A percentile compares a stretch with the other conserved stretches of the same genome.
These are phyloP conservation scores for Epinephelus moara DNA, from an alignment of 2,113 vertebrate genomes.

Conservation along the genomic window DNA sequence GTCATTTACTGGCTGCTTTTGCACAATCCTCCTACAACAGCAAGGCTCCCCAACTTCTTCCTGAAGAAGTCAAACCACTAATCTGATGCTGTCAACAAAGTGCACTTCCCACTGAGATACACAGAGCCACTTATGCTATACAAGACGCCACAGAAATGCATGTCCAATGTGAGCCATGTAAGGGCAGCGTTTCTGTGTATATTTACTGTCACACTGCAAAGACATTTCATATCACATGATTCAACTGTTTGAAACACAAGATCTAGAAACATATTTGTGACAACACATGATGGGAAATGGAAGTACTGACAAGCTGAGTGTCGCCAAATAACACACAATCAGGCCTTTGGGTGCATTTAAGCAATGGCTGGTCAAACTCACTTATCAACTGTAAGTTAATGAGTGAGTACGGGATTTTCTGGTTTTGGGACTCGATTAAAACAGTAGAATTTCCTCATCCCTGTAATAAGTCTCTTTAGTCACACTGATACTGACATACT, in stretches of 20 bases:
- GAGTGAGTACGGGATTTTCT: neutral
- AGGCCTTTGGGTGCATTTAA: neutral
- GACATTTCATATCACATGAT: neutral
- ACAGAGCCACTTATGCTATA: neutral
- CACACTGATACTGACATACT: neutral
- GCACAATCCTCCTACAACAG: constrained; percentile 8
- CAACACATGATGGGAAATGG: neutral
- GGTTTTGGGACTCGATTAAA: neutral
- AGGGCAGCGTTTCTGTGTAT: neutral
- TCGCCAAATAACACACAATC: neutral
- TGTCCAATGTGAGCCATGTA: constrained; percentile 11
- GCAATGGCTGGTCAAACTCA: neutral
- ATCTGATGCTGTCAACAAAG: neutral
- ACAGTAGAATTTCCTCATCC: constrained; percentile 4
- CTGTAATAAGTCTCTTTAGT: neutral
- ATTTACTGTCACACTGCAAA: neutral
- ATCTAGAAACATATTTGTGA: neutral
- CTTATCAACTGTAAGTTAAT: neutral
- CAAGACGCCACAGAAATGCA: neutral
- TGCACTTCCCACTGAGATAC: neutral
- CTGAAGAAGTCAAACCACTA: constrained; percentile 6
- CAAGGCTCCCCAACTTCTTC: neutral
- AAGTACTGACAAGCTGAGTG: neutral
- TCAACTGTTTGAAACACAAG: neutral
- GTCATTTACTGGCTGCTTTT: neutral